These are phyloP conservation scores for Berghia stephanieae DNA, from an alignment of 1,140 invertebrate genomes.

Conservation along the genomic window DNA sequence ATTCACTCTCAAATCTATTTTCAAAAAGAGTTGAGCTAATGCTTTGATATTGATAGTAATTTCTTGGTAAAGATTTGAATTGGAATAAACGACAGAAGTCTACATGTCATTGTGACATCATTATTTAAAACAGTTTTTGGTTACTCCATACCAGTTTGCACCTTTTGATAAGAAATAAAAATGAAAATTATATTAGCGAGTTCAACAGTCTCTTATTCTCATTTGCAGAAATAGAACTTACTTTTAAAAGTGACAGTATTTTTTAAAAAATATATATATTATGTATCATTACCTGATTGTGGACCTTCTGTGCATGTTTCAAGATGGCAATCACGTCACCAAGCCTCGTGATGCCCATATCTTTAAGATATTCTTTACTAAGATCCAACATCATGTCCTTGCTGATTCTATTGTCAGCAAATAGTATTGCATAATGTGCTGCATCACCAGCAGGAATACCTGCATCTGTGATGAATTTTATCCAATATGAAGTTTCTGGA, in stretches of 20 bases:
- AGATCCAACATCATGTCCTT: conserved; percentile 83
- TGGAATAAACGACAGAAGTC: neutral
- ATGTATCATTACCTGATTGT: conserved; percentile 70
- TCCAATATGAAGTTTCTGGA: conserved; percentile 57
- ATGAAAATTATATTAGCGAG: too few relatives aligned
- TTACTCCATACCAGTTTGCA: neutral
- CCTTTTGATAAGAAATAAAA: too few relatives aligned
- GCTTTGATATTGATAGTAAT: too few relatives aligned
- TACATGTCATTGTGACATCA: too few relatives aligned
- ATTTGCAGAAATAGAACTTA: neutral
- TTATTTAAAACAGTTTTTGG: too few relatives aligned
- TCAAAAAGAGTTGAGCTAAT: too few relatives aligned
- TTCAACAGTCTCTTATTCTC: too few relatives aligned
- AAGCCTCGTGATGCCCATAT: conserved; percentile 84
- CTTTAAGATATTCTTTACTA: conserved; percentile 82
- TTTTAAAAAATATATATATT: neutral
- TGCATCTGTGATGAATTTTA: conserved; percentile 80
- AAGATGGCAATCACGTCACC: conserved; percentile 87
- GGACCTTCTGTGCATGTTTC: conserved; percentile 80
- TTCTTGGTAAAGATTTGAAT: too few relatives aligned
- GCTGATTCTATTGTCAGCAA: conserved; percentile 83
- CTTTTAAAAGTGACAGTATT: too few relatives aligned
- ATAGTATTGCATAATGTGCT: conserved; percentile 83
- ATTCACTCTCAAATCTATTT: too few relatives aligned
- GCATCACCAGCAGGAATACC: conserved; percentile 79